Evolutionary conservation across 1,140 invertebrate species (phyloP).

Genomic region (Bombus pyrosoma): DNA sequence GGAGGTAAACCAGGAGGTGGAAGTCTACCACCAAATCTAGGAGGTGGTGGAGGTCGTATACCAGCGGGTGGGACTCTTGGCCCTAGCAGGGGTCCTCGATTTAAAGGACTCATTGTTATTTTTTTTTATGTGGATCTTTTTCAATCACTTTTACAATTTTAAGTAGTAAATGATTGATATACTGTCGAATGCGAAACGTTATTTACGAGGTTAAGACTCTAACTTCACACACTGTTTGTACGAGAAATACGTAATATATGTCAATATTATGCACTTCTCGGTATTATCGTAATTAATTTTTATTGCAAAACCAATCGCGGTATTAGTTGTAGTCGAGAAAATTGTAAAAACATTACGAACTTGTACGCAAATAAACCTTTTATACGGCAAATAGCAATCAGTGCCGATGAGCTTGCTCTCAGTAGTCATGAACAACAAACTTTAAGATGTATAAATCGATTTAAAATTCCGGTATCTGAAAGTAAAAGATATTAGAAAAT

Average conservation of each 20-base stretch:
- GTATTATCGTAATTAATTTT: not conserved
- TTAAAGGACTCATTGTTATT: constrained; percentile 72
- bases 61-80: constrained; percentile 66
- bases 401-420: not conserved
- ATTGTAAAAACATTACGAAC: constrained; percentile 26
- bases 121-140: not conserved
- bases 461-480: not conserved
- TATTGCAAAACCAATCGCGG: not conserved
- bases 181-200: not conserved
- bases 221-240: constrained; percentile 25
- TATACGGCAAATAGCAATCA: not conserved
- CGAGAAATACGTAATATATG: not conserved
- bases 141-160: not conserved
- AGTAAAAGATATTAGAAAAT: not conserved
- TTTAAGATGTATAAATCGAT: not conserved
- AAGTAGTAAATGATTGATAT: not conserved
- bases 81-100: constrained; percentile 70
- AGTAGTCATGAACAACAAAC: not conserved
- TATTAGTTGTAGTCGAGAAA: not conserved
- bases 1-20: constrained; percentile 68
- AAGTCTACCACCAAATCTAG: constrained; percentile 71
- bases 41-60: constrained; percentile 68
- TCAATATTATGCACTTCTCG: not conserved
- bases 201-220: constrained; percentile 18
- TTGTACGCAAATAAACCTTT: not conserved